Evolutionary conservation across 2,113 vertebrate species (phyloP).

Genomic region (Plectropomus leopardus): DNA sequence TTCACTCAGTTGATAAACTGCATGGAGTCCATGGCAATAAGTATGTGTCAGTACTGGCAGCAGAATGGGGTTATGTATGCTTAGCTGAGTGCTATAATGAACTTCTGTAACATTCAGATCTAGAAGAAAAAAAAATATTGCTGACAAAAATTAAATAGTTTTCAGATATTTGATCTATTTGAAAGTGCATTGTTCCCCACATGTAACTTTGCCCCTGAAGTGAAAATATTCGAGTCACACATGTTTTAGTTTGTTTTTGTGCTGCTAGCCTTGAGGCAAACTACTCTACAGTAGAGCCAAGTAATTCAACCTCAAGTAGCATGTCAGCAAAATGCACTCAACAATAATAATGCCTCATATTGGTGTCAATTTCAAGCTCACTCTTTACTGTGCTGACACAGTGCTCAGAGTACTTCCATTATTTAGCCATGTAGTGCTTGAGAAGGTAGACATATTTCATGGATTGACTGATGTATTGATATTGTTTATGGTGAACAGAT

Average conservation of each 20-base stretch:
- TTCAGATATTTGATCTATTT: conserved; percentile 12
- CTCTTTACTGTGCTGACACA: conserved; percentile 52
- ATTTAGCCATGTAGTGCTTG: conserved; percentile 34
- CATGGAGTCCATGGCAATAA: neutral
- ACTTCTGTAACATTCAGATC: neutral
- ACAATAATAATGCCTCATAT: conserved; percentile 54
- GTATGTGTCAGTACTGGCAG: neutral
- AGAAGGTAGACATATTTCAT: conserved; percentile 49
- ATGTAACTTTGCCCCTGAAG: conserved; percentile 24
- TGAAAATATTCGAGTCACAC: conserved; percentile 22
- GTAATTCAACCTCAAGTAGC: conserved; percentile 52
- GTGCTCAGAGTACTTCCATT: conserved; percentile 35
- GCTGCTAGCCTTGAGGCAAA: conserved; percentile 43
- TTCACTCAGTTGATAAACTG: neutral
- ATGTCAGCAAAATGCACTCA: conserved; percentile 64
- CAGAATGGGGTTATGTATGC: neutral
- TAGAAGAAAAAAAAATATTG: neutral
- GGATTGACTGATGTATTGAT: conserved; percentile 52
- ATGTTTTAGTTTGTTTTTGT: conserved; percentile 16
- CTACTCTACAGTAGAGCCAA: neutral
- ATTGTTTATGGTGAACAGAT: conserved; percentile 54
- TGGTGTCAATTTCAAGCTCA: conserved; percentile 51
- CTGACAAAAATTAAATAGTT: conserved; percentile 14
- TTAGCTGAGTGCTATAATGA: neutral
- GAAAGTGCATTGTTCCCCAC: conserved; percentile 13